Base-by-base conservation (phyloP, 1,140 invertebrate genomes). In the Cyrtorhinus lividipennis region DNA sequence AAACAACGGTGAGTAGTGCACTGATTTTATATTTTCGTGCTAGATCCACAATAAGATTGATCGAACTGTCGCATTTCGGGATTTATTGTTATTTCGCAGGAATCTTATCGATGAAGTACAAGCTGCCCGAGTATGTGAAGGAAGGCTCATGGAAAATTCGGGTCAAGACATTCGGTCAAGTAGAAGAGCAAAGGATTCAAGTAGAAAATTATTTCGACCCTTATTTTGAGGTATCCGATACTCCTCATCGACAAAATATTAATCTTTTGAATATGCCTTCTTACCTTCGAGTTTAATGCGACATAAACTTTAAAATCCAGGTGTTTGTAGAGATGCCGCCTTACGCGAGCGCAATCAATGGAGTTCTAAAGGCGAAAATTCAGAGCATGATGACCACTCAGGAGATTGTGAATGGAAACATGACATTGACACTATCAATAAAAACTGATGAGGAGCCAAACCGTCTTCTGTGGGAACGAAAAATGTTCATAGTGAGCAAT, bases 161-260 rank as follows among this genome's bases (percentile, higher is more conserved):
- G 60, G 73, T 75, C 2, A 69, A 72, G 60, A 76, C 75, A 5
- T 69, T 73, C 25, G 71, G 71, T 1, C 78, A 80, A 68, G 68
- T 73, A 8, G 73, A 79, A 66, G 73, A 78, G 62, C 73, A 76
- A 63, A 64, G 48, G 27, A 73, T 79, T 38, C 69, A 71, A 57
- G 73, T 80, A 3, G 76, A 78, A 66, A 74, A 73, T 63, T 78
- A 75, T 68, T 78, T 74, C 65, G 67, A 69, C 5, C 74, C 75
- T n/a, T 68, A 72, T 57, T 76, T 76, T 69, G 76, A 78, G 69
- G 76, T 78, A 67, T n/a, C n/a, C n/a, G n/a, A n/a, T n/a, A n/a
- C n/a, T n/a, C n/a, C n/a, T n/a, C n/a, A n/a, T n/a, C n/a, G n/a
- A n/a, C 61, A 30, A 3, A 57, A 13, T 15, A 53, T n/a, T n/a